phyloP scores from a whole-genome alignment of 2,888 invertebrate genomes.

The Acronicta psi region DNA sequence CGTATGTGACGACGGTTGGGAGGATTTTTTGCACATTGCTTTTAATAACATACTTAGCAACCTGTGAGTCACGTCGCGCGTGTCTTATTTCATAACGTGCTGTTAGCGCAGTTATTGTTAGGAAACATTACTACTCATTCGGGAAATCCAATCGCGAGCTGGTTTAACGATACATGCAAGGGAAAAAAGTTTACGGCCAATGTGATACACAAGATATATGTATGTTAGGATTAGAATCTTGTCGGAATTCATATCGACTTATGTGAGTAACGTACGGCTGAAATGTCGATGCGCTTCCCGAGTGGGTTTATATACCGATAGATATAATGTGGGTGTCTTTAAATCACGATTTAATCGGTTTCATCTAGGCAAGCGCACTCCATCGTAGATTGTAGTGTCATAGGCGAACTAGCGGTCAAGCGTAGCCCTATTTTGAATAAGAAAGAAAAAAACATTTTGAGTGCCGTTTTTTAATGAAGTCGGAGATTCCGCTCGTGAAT shows the following conservation, averaged over 20 bases:
- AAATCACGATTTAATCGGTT: no score
- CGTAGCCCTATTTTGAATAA: no score
- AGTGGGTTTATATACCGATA: no score
- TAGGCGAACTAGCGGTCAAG: no score
- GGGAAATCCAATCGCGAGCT: constrained; percentile 23
- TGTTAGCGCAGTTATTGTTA: constrained; percentile 4
- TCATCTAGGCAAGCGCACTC: no score
- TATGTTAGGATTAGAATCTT: neutral
- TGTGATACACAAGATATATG: neutral
- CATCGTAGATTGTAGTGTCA: no score
- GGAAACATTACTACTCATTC: constrained; percentile 15
- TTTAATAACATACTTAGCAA: neutral
- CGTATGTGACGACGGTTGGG: no score
- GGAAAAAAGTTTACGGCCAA: constrained; percentile 17
- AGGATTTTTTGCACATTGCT: no score
- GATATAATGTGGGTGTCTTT: no score
- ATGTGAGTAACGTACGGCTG: neutral
- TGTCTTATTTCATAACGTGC: constrained; percentile 8
- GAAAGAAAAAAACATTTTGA: no score
- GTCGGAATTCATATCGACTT: no score
- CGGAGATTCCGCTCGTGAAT: constrained; percentile 1
- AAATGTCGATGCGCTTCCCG: no score
- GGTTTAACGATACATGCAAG: constrained; percentile 20
- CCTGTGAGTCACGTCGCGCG: constrained; percentile 1
- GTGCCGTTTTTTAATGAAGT: neutral